Evolutionary conservation across 1,140 invertebrate genomes (phyloP).

Genomic region (Drosophila tristis): DNA sequence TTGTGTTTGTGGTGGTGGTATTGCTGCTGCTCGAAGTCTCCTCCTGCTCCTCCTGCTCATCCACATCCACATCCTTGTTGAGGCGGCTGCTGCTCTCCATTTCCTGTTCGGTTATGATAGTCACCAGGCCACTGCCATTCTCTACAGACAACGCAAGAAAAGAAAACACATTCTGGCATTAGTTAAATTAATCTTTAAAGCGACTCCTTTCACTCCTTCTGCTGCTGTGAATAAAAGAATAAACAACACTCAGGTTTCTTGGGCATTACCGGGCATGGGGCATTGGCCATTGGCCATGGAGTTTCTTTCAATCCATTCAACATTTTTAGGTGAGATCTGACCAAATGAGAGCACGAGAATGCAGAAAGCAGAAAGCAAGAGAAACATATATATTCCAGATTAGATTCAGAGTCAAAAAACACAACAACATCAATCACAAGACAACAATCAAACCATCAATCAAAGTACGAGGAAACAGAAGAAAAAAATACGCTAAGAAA

Average conservation of each 20-base stretch:
- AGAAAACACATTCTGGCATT: not conserved
- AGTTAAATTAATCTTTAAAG: too few species aligned
- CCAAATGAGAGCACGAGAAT: too few species aligned
- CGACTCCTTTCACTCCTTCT: too few species aligned
- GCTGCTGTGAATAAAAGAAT: not conserved
- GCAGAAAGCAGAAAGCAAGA: too few species aligned
- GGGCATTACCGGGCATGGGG: too few species aligned
- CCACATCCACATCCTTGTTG: constrained; percentile 5
- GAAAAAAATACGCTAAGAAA: constrained; percentile 23
- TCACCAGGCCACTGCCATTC: constrained; percentile 89
- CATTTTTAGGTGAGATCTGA: too few species aligned
- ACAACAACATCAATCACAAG: constrained; percentile 34
- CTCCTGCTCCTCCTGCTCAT: constrained; percentile 43
- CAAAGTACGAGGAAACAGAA: constrained; percentile 26
- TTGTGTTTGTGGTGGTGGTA: constrained; percentile 65
- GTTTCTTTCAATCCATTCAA: not conserved
- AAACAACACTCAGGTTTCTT: not conserved
- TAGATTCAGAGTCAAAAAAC: constrained; percentile 7
- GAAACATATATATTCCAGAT: too few species aligned
- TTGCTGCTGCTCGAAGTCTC: constrained; percentile 59
- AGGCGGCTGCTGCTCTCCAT: constrained; percentile 66
- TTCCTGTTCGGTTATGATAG: constrained; percentile 93
- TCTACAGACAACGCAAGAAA: constrained; percentile 84
- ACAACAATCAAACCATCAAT: constrained; percentile 40
- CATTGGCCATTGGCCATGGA: too few species aligned